Evolutionary conservation across 1,140 invertebrate species (phyloP), one percentile per base, ranked within the genome.

Genomic region (Papilio machaon): DNA sequence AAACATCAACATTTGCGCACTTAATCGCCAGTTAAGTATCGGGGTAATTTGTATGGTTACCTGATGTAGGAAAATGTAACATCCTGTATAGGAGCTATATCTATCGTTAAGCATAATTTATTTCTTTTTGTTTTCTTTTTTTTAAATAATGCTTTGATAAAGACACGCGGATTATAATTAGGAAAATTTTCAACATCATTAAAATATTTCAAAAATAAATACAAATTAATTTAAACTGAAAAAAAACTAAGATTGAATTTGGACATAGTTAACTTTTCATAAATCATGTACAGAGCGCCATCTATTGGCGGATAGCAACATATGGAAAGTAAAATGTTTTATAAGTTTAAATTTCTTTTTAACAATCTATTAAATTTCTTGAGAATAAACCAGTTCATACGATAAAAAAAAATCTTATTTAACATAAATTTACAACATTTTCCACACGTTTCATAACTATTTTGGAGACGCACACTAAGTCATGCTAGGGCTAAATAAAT

Each of bases 241-340:
- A 30, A 30, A 30, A 30, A 10, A 11, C 11, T 11, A 64, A 64
- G 9, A 64, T 30, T 35, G 13, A 13, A 35, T 1, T 6, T 23
- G 13, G 64, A 70, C 35, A 67, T 4, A 11, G n/a, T 60, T 15
- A 5, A 35, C 15, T 35, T 70, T 52, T 15, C 17, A 4, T 4
- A 30, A 38, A 11, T 70, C 30, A 15, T 35, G 11, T 11, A 38
- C n/a, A 74, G 70, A 87, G 81, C 88, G 90, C 88, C 92, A 92
- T 92, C 92, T 92, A 78, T 80, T 78, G 84, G 67, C 77, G 90
- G 85, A 89, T 92, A 92, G 92, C 87, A 10, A 73, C 75, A 91
- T 87, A 81, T 64, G 60, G 70, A 49, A 49, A 67, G 13, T 17
- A 10, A 49, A 60, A 54, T 23, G 11, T 38, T 17, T 19, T 58